Evolutionary conservation across 2,113 vertebrate genomes (phyloP).

Genomic region (Gavialis gangeticus): DNA sequence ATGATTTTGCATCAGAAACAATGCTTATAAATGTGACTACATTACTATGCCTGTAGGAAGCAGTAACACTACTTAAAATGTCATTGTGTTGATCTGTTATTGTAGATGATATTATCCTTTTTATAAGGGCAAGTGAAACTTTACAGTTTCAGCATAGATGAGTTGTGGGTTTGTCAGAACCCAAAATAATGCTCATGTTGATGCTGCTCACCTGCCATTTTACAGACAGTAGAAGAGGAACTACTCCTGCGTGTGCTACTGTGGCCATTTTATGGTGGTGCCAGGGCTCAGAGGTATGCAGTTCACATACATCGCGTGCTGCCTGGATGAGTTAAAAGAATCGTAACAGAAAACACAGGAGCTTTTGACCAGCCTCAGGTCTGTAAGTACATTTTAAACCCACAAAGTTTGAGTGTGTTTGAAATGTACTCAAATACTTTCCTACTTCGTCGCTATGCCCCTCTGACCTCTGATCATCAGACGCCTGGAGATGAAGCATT

Average conservation of each 20-base stretch:
- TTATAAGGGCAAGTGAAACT: neutral
- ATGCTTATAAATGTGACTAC: neutral
- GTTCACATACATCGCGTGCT: slow-evolving; percentile 61
- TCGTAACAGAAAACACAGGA: slow-evolving; percentile 66
- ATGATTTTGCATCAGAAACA: neutral
- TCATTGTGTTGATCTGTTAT: neutral
- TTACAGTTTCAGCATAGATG: slow-evolving; percentile 5
- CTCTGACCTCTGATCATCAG: slow-evolving; percentile 71
- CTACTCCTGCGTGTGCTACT: slow-evolving; percentile 37
- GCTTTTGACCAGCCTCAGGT: slow-evolving; percentile 68
- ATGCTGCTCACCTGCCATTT: slow-evolving; percentile 70
- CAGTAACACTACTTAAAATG: neutral
- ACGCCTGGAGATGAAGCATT: slow-evolving; percentile 58
- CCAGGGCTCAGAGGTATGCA: slow-evolving; percentile 66
- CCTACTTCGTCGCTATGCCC: slow-evolving; percentile 58
- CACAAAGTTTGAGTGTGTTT: slow-evolving; percentile 75
- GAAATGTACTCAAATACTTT: slow-evolving; percentile 75
- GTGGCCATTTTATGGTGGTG: slow-evolving; percentile 67
- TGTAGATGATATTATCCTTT: neutral
- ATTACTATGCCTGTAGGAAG: neutral
- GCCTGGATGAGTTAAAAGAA: slow-evolving; percentile 70
- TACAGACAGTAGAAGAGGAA: slow-evolving; percentile 73
- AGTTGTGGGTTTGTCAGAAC: slow-evolving; percentile 35
- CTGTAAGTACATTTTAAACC: slow-evolving; percentile 71
- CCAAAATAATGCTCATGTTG: slow-evolving; percentile 40